phyloP scores from a whole-genome alignment of 2,888 invertebrate species.

The Hydroisotoma schaefferi region DNA sequence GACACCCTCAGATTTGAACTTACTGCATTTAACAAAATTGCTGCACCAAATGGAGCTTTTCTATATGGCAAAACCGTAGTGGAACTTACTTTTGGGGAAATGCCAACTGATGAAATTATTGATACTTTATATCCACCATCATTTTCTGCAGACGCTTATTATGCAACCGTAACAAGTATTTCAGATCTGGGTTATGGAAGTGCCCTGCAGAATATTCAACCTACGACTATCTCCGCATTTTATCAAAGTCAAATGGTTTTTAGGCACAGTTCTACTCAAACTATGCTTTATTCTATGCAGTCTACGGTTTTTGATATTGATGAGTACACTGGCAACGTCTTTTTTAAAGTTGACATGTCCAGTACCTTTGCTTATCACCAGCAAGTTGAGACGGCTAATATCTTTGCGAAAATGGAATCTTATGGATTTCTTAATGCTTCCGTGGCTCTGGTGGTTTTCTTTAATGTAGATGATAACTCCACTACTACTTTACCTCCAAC shows the following conservation, averaged over 20 bases:
- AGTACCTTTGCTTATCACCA: background rate
- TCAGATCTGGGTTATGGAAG: background rate
- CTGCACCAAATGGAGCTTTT: background rate
- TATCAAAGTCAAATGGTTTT: background rate
- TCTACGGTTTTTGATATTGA: slow-evolving; percentile 16
- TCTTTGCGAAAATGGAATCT: background rate
- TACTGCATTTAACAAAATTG: slow-evolving; percentile 8
- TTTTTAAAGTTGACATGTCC: background rate
- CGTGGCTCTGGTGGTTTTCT: slow-evolving; percentile 16
- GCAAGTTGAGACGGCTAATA: background rate
- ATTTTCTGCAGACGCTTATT: slow-evolving; percentile 19
- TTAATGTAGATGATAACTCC: background rate
- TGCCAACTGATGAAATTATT: background rate
- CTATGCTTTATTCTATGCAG: background rate
- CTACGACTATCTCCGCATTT: background rate
- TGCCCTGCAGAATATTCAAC: background rate
- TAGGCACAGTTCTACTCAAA: background rate
- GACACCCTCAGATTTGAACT: slow-evolving; percentile 12
- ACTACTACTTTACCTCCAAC: background rate
- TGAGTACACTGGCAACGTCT: slow-evolving; percentile 1
- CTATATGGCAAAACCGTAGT: slow-evolving; percentile 6
- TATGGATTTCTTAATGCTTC: slow-evolving; percentile 1
- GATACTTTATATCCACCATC: slow-evolving; percentile 6
- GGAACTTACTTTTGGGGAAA: slow-evolving; percentile 16
- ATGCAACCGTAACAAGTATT: slow-evolving; percentile 6